Percentiles rank a stretch among this genome's conserved stretches.
phyloP scores from a whole-genome alignment of 1,140 invertebrate species.

The Tenebrio molitor region DNA sequence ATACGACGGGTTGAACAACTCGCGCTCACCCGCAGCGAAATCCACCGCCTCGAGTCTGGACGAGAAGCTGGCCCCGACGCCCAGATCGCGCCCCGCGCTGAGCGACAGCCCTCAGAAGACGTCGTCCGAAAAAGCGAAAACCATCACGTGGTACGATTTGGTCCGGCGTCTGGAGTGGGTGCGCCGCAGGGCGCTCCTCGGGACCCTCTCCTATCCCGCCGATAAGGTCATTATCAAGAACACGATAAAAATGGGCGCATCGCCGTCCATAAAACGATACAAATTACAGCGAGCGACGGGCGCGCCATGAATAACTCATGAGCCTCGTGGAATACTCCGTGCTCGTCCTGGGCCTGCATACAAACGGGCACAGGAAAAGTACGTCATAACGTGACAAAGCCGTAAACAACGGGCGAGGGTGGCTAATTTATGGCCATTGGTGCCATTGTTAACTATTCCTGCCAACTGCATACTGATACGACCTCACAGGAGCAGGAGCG shows the following conservation, averaged over 20 bases:
- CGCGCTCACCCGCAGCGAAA: too few species aligned
- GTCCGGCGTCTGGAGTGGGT: too few species aligned
- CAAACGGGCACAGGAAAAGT: constrained; percentile 61
- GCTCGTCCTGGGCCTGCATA: constrained; percentile 55
- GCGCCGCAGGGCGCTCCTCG: too few species aligned
- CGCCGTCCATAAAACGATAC: constrained; percentile 62
- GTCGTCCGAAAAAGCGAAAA: too few species aligned
- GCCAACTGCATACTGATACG: constrained; percentile 61
- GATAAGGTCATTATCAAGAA: constrained; percentile 58
- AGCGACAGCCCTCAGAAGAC: too few species aligned
- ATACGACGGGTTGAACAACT: constrained; percentile 20
- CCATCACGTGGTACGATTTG: too few species aligned
- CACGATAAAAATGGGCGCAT: constrained; percentile 62
- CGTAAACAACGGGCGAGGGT: constrained; percentile 58
- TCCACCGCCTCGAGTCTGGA: too few species aligned
- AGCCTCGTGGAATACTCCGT: constrained; percentile 59
- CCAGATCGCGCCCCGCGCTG: too few species aligned
- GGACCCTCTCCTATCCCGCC: neutral
- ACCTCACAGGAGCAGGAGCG: constrained; percentile 55
- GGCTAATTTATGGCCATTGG: constrained; percentile 64
- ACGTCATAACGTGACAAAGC: constrained; percentile 58
- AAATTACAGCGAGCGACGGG: constrained; percentile 62
- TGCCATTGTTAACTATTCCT: constrained; percentile 63
- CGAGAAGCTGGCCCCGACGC: too few species aligned
- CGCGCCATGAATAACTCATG: constrained; percentile 62